Evolutionary conservation across 2,113 vertebrate species (phyloP).

Genomic region (Spea bombifrons): DNA sequence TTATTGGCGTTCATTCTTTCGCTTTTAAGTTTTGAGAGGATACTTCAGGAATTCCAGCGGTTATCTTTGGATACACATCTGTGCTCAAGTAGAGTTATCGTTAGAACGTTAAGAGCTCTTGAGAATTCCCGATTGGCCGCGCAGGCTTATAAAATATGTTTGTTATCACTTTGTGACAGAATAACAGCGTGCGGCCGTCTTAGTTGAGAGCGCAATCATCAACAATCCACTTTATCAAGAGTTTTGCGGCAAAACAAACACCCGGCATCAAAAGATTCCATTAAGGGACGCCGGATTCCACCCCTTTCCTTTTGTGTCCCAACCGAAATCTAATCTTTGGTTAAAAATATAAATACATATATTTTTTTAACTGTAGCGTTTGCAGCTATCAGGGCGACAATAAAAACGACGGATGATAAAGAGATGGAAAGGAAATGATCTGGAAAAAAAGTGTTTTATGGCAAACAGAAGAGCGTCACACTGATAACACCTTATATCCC

Average conservation of each 20-base stretch:
- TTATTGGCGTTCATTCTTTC: too few species aligned
- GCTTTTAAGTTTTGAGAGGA: too few species aligned
- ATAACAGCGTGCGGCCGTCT: background rate
- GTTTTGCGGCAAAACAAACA: slow-evolving; percentile 23
- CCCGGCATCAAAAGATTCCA: slow-evolving; percentile 19
- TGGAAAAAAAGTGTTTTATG: too few species aligned
- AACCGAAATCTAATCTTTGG: slow-evolving; percentile 2
- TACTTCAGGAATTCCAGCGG: too few species aligned
- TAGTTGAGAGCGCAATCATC: background rate
- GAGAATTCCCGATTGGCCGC: too few species aligned
- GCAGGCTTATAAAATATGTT: slow-evolving; percentile 1
- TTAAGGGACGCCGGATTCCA: background rate
- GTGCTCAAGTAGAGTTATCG: too few species aligned
- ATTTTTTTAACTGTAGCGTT: background rate
- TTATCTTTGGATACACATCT: too few species aligned
- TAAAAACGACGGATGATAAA: background rate
- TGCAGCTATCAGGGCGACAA: background rate
- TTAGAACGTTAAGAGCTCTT: too few species aligned
- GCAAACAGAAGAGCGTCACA: too few species aligned
- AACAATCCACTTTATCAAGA: slow-evolving; percentile 8
- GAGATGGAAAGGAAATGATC: background rate
- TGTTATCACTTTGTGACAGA: background rate
- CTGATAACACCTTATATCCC: too few species aligned
- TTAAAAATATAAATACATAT: background rate
- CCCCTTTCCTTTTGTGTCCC: background rate